These are phyloP conservation scores for Leucopsar rothschildi DNA, from an alignment of 2,113 vertebrate species.

Conservation along the genomic window DNA sequence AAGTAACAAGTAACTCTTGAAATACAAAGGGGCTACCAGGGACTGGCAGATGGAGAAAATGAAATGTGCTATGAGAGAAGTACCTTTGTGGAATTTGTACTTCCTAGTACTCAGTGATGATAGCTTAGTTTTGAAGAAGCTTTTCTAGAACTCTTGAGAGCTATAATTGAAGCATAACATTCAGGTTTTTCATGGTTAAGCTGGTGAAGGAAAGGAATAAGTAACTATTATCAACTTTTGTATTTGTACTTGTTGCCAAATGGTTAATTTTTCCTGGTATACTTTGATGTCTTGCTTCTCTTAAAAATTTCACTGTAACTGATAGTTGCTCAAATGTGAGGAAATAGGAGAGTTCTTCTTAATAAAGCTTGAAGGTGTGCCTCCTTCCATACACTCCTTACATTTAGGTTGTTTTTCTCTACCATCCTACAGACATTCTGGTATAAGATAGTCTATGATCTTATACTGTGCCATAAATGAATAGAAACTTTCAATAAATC, in stretches of 20 bases:
- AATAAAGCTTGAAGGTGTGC: background rate
- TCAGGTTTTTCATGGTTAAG: background rate
- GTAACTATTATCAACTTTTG: background rate
- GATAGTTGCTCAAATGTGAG: background rate
- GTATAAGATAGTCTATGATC: background rate
- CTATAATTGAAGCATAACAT: background rate
- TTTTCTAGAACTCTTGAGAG: background rate
- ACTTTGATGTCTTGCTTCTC: background rate
- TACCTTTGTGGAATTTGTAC: background rate
- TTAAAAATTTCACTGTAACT: background rate
- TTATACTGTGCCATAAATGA: background rate
- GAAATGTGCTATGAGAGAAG: background rate
- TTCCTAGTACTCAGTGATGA: background rate
- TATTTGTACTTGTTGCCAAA: background rate
- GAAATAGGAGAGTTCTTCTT: background rate
- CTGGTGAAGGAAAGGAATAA: background rate
- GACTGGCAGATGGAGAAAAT: background rate
- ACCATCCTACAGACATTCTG: background rate
- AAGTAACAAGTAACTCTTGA: background rate
- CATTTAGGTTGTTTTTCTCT: background rate
- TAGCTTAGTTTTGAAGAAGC: background rate
- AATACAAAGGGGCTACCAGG: background rate
- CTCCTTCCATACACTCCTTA: accelerated
- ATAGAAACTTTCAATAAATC: background rate
- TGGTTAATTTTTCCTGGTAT: background rate